Conservation (phyloP, 1,140 invertebrate genomes). For the Drosophila kikkawai region DNA sequence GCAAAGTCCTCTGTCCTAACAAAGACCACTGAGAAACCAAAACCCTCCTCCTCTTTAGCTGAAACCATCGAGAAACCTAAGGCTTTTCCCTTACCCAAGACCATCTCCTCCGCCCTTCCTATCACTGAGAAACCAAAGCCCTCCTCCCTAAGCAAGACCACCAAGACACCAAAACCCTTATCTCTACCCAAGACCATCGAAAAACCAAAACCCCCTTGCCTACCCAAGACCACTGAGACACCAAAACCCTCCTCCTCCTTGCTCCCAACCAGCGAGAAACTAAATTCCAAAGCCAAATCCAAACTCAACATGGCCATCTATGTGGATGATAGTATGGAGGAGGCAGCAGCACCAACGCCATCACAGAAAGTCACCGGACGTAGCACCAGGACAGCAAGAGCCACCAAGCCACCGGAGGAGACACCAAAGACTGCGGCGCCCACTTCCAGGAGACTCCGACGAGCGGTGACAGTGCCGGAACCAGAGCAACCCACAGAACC, state of each 20-base stretch:
- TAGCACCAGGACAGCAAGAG: constrained; percentile 1
- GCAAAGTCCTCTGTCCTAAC: not conserved
- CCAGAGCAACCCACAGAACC: constrained; percentile 2
- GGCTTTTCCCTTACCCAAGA: no score
- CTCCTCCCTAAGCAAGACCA: constrained; percentile 1
- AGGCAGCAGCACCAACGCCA: not conserved
- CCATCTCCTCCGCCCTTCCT: no score
- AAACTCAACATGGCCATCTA: not conserved
- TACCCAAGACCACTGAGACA: constrained; percentile 3
- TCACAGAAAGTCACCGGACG: not conserved
- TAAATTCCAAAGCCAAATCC: not conserved
- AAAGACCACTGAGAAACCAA: not conserved
- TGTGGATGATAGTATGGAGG: not conserved
- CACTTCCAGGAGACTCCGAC: not conserved
- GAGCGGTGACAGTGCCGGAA: not conserved
- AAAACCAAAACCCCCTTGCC: not conserved
- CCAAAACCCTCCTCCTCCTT: not conserved
- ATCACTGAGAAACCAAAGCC: constrained; percentile 9
- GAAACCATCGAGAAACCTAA: no score
- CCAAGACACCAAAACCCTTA: constrained; percentile 5
- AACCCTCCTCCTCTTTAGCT: no score
- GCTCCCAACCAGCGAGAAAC: not conserved
- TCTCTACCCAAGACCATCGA: constrained; percentile 4
- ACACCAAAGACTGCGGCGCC: constrained; percentile 22
- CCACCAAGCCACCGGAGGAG: constrained; percentile 1